Evolutionary conservation across 92 coral and sea anemone genomes (phyloP).

Genomic region (Scolanthus callimorphus): DNA sequence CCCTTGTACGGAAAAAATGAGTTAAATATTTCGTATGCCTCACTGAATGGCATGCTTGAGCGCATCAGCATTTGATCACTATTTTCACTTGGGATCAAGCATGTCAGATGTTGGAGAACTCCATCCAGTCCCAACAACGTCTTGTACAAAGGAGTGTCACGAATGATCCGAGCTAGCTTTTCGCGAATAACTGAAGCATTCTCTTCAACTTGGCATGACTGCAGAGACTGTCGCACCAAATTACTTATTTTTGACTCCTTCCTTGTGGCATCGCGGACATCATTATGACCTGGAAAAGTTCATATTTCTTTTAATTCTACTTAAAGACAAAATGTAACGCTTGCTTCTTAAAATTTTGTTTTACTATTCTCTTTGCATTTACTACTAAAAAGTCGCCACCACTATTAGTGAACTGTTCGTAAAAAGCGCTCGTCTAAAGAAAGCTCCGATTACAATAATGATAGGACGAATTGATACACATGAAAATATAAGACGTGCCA

Average conservation of each 20-base stretch:
- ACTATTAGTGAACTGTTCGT: too few species aligned
- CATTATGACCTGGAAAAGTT: constrained; percentile 30
- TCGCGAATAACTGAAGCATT: constrained; percentile 25
- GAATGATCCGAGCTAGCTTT: constrained; percentile 20
- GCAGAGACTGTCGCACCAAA: constrained; percentile 45
- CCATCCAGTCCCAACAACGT: constrained; percentile 41
- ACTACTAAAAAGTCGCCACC: too few species aligned
- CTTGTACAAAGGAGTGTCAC: constrained; percentile 21
- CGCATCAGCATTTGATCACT: constrained; percentile 33
- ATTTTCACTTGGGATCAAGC: constrained; percentile 40
- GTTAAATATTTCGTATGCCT: constrained; percentile 53
- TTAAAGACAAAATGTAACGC: too few species aligned
- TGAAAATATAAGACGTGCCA: too few species aligned
- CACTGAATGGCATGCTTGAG: constrained; percentile 48
- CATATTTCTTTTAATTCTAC: too few species aligned
- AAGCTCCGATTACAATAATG: too few species aligned
- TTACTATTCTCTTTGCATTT: too few species aligned
- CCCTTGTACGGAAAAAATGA: too few species aligned
- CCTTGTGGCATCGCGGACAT: constrained; percentile 19
- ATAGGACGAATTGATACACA: too few species aligned
- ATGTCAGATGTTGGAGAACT: constrained; percentile 36
- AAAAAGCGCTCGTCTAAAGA: too few species aligned
- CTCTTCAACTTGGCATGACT: constrained; percentile 36
- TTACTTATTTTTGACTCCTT: constrained; percentile 8
- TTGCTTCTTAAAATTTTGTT: too few species aligned